Percentiles rank a stretch among this genome's conserved stretches.
Conservation (phyloP, 2,113 vertebrate genomes). For the Lutjanus erythropterus region DNA sequence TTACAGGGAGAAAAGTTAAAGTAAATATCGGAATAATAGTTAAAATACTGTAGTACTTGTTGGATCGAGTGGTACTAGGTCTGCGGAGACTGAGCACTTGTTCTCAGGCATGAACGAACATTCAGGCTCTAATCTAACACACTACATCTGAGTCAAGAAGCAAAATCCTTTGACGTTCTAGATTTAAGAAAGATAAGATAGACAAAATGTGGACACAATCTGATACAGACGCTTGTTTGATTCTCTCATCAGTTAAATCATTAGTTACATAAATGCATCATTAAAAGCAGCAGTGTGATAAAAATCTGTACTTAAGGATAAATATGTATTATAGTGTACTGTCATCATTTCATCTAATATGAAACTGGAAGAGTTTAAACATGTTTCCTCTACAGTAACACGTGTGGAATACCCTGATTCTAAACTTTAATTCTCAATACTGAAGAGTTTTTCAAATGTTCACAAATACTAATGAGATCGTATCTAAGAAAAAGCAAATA, state of each 20-base stretch:
- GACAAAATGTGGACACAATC: slow-evolving; percentile 32
- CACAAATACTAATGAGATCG: slow-evolving; percentile 28
- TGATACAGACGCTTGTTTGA: slow-evolving; percentile 2
- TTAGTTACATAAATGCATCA: slow-evolving; percentile 32
- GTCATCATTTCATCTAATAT: slow-evolving; percentile 22
- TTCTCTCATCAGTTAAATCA: slow-evolving; percentile 26
- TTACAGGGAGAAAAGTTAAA: slow-evolving; percentile 64
- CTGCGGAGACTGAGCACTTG: slow-evolving; percentile 32
- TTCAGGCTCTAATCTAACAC: slow-evolving; percentile 59
- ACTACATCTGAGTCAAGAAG: slow-evolving; percentile 46
- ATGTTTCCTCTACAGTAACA: slow-evolving; percentile 31
- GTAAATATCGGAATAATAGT: slow-evolving; percentile 45
- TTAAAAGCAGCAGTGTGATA: slow-evolving; percentile 60
- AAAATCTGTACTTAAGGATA: slow-evolving; percentile 50
- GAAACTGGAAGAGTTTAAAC: slow-evolving; percentile 40
- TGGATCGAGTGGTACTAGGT: slow-evolving; percentile 6
- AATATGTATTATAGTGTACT: slow-evolving; percentile 30
- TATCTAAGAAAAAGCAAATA: slow-evolving; percentile 29
- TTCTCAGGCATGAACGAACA: slow-evolving; percentile 48
- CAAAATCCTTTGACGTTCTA: slow-evolving; percentile 29
- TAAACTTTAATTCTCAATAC: slow-evolving; percentile 24
- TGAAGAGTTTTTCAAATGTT: slow-evolving; percentile 25
- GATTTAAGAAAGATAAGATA: slow-evolving; percentile 36
- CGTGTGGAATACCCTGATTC: slow-evolving; percentile 62
- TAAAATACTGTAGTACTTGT: slow-evolving; percentile 37